These are phyloP conservation scores for Nasalis larvatus DNA, from an alignment of 2,113 vertebrate genomes.

Conservation along the genomic window DNA sequence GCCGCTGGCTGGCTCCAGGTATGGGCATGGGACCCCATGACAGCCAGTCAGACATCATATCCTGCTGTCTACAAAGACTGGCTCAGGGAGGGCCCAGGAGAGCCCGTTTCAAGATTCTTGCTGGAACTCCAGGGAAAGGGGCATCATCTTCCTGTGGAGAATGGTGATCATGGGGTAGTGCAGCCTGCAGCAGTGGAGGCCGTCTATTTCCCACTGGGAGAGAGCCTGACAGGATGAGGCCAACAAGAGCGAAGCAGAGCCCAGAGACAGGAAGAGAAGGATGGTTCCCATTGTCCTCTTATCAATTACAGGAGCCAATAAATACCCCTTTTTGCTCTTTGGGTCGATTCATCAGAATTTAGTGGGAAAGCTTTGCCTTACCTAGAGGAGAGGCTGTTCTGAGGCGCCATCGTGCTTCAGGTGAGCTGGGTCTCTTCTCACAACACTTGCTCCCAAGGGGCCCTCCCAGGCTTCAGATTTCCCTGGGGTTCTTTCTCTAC, in stretches of 20 bases:
- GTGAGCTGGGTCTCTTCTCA: background rate
- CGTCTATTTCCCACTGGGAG: background rate
- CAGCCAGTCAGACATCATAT: background rate
- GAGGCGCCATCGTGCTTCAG: too few relatives aligned
- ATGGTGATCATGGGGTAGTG: too few relatives aligned
- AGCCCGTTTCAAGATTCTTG: background rate
- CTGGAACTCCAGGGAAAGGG: too few relatives aligned
- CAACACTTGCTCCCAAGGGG: background rate
- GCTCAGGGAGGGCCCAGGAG: background rate
- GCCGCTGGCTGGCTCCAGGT: background rate
- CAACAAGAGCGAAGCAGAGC: background rate
- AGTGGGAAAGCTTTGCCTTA: background rate
- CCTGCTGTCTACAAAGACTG: background rate
- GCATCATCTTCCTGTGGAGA: too few relatives aligned
- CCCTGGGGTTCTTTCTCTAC: background rate
- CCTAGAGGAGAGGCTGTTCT: background rate
- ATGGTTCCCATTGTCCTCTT: background rate
- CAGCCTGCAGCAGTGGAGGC: background rate
- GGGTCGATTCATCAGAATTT: background rate
- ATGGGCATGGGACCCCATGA: accelerated
- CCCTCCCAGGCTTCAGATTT: background rate
- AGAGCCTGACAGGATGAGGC: background rate
- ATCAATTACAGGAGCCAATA: background rate
- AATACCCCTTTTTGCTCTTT: too few relatives aligned
- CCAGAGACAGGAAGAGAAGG: background rate